A percentile compares a stretch with the other conserved stretches of the same genome.
phyloP scores from a whole-genome alignment of 2,888 invertebrate genomes.

The Baccha elongata region DNA sequence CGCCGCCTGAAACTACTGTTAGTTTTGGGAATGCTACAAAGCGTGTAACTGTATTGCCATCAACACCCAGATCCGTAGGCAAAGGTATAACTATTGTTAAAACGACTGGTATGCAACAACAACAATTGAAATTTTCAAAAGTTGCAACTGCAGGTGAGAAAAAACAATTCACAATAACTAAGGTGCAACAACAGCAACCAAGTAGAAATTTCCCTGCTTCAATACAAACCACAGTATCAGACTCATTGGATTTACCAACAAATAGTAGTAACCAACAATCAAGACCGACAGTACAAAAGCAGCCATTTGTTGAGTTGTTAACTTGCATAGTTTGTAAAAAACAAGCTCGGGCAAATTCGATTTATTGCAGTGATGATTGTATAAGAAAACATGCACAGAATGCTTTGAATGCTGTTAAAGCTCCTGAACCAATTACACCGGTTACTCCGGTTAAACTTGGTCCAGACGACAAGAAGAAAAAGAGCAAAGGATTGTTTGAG shows the following conservation, averaged over 20 bases:
- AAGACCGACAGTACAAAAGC: not conserved
- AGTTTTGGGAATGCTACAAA: slow-evolving; percentile 24
- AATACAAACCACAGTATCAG: slow-evolving; percentile 35
- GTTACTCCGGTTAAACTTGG: slow-evolving; percentile 66
- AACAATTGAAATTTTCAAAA: slow-evolving; percentile 76
- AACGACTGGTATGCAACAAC: slow-evolving; percentile 74
- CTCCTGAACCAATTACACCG: slow-evolving; percentile 51
- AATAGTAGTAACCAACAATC: slow-evolving; percentile 6
- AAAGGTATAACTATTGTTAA: slow-evolving; percentile 42
- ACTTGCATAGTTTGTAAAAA: slow-evolving; percentile 91
- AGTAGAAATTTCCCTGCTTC: slow-evolving; percentile 43
- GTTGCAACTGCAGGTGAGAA: slow-evolving; percentile 58
- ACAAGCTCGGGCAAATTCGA: slow-evolving; percentile 88
- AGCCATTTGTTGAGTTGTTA: slow-evolving; percentile 31
- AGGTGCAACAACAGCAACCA: slow-evolving; percentile 46
- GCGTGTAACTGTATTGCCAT: slow-evolving; percentile 54
- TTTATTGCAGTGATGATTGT: slow-evolving; percentile 95
- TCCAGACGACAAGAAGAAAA: slow-evolving; percentile 79
- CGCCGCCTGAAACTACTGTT: slow-evolving; percentile 2
- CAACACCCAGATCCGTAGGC: slow-evolving; percentile 24
- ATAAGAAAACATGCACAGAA: slow-evolving; percentile 93
- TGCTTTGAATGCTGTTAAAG: slow-evolving; percentile 80
- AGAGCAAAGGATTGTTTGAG: slow-evolving; percentile 81
- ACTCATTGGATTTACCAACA: slow-evolving; percentile 8
- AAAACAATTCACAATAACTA: slow-evolving; percentile 67